Evolutionary conservation across 2,797 vertebrate species (phyloP).

Genomic region (Falco novaeseelandiae): DNA sequence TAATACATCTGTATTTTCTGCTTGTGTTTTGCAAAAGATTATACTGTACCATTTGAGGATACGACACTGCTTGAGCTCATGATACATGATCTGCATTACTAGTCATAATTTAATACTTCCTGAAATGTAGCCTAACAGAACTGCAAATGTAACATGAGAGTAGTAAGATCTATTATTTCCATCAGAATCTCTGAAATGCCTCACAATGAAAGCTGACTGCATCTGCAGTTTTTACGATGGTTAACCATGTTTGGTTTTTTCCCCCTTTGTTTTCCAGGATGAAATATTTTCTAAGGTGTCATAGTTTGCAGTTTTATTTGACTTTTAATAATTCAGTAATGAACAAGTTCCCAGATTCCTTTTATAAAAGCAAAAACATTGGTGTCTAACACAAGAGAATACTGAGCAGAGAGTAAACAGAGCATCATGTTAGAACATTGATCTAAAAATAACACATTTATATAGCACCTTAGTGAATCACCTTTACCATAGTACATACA

Average conservation of each 20-base stretch:
- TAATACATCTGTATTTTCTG: not conserved
- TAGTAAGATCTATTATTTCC: not conserved
- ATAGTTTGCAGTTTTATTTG: conserved; percentile 1
- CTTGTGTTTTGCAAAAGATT: not conserved
- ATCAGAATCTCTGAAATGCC: not conserved
- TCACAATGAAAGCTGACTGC: not conserved
- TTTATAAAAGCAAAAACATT: not conserved
- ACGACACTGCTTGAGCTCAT: not conserved
- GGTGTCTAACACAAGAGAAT: not conserved
- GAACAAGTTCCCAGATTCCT: not conserved
- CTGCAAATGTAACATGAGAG: not conserved
- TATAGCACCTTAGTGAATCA: not conserved
- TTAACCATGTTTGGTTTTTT: not conserved
- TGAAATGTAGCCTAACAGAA: not conserved
- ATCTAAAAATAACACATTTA: not conserved
- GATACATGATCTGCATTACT: not conserved
- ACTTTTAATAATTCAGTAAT: not conserved
- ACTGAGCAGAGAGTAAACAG: not conserved
- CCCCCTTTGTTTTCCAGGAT: not conserved
- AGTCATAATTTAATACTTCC: not conserved
- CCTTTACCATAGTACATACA: not conserved
- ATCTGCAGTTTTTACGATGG: not conserved
- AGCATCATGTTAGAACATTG: not conserved
- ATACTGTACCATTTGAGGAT: not conserved
- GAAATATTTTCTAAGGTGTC: not conserved